phyloP scores from a whole-genome alignment of 1,140 invertebrate genomes.

The Ostrea denselamellosa region DNA sequence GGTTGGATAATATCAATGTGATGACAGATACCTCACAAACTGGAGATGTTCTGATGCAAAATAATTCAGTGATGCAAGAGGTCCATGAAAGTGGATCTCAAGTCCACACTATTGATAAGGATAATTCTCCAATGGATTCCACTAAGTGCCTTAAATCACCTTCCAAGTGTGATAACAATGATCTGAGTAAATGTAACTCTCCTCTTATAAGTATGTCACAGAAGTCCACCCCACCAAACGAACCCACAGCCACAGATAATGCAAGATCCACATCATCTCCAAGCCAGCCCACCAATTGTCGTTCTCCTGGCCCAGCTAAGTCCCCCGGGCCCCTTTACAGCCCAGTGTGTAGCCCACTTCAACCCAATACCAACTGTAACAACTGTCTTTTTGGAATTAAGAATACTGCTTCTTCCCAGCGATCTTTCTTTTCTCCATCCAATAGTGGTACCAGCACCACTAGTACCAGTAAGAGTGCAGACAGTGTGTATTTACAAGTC shows the following conservation, averaged over 20 bases:
- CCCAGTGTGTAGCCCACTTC: slow-evolving; percentile 44
- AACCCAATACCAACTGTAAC: slow-evolving; percentile 22
- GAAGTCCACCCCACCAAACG: slow-evolving; percentile 51
- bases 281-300: not conserved
- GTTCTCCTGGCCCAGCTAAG: slow-evolving; percentile 38
- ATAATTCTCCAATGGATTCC: slow-evolving; percentile 28
- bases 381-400: not conserved
- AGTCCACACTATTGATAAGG: slow-evolving; percentile 47
- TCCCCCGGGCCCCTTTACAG: slow-evolving; percentile 20
- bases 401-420: slow-evolving; percentile 55
- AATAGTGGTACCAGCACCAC: slow-evolving; percentile 71
- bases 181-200: slow-evolving; percentile 42
- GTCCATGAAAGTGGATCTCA: slow-evolving; percentile 48
- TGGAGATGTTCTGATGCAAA: slow-evolving; percentile 38
- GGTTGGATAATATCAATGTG: slow-evolving; percentile 45
- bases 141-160: slow-evolving; percentile 51
- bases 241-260: slow-evolving; percentile 43
- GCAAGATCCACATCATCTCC: not conserved
- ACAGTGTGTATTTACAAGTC: slow-evolving; percentile 74
- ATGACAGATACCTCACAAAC: slow-evolving; percentile 24
- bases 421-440: slow-evolving; percentile 74
- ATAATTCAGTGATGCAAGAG: slow-evolving; percentile 53
- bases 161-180: slow-evolving; percentile 45
- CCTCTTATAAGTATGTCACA: slow-evolving; percentile 44
- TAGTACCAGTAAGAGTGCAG: slow-evolving; percentile 72